phyloP scores from a whole-genome alignment of 2,888 invertebrate genomes.

The Drosophila anomelani region DNA sequence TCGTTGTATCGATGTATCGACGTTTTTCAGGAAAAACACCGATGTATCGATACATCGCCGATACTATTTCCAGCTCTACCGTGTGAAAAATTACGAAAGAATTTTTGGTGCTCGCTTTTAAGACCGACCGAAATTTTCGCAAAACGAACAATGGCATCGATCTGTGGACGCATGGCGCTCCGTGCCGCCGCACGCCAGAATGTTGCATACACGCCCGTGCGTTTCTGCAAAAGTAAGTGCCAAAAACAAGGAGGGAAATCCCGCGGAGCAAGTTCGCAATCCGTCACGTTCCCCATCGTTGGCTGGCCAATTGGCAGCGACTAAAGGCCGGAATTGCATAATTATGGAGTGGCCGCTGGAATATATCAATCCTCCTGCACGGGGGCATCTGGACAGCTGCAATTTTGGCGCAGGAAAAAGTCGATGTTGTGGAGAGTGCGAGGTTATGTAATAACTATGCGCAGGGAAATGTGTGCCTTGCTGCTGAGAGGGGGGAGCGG shows the following conservation, averaged over 20 bases:
- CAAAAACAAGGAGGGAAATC: constrained; percentile 19
- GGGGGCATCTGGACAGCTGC: no score
- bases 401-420: constrained; percentile 25
- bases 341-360: constrained; percentile 15
- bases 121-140: constrained; percentile 63
- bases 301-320: constrained; percentile 1
- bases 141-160: constrained; percentile 88
- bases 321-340: constrained; percentile 60
- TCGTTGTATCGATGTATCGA: no score
- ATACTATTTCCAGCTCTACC: background rate
- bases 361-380: background rate
- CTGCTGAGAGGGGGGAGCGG: constrained; percentile 3
- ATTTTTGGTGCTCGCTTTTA: constrained; percentile 67
- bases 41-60: no score
- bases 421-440: constrained; percentile 36
- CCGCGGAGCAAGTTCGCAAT: constrained; percentile 1
- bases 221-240: constrained; percentile 89
- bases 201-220: constrained; percentile 87
- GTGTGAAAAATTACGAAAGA: constrained; percentile 77
- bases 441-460: constrained; percentile 72
- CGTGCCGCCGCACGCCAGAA: constrained; percentile 88
- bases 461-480: constrained; percentile 48
- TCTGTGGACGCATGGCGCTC: constrained; percentile 90
- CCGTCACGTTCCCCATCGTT: constrained; percentile 51
- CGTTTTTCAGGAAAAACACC: no score